A percentile compares a stretch with the other conserved stretches of the same genome.
Conservation (phyloP, 2,888 invertebrate species). For the Parascotia fuliginaria region DNA sequence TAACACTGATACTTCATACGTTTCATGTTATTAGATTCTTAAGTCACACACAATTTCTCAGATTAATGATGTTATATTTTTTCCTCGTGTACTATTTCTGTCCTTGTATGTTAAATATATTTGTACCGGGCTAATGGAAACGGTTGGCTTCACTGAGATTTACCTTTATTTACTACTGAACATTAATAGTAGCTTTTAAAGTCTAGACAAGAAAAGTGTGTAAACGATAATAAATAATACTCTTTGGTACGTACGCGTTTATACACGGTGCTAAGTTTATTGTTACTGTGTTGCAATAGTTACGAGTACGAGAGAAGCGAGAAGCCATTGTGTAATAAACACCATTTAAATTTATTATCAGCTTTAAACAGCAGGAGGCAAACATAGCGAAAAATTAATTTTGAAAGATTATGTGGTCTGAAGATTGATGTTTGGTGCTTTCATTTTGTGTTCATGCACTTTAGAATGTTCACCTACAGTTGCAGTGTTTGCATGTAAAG, state of each 20-base stretch:
- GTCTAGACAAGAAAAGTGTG: background rate
- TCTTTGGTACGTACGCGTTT: conserved; percentile 3
- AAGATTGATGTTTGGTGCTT: background rate
- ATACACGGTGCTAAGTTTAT: conserved; percentile 21
- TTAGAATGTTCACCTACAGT: too few relatives aligned
- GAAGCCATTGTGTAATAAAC: conserved; percentile 16
- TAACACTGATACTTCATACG: background rate
- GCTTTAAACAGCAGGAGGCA: conserved; percentile 27
- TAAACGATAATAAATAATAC: background rate
- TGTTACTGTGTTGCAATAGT: background rate
- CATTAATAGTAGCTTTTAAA: conserved; percentile 1
- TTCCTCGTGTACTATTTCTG: background rate
- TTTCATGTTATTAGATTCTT: background rate
- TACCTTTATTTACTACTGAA: conserved; percentile 1
- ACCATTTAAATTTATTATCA: conserved; percentile 33
- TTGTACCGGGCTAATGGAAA: background rate
- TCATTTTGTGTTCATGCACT: too few relatives aligned
- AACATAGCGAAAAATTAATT: conserved; percentile 20
- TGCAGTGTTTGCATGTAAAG: too few relatives aligned
- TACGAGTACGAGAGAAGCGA: background rate
- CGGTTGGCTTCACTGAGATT: background rate
- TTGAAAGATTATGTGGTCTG: background rate
- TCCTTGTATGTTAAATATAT: background rate
- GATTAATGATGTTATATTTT: background rate
- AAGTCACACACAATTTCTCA: background rate